Base-by-base conservation (phyloP, 2,113 vertebrate genomes). In the Mustela nigripes region DNA sequence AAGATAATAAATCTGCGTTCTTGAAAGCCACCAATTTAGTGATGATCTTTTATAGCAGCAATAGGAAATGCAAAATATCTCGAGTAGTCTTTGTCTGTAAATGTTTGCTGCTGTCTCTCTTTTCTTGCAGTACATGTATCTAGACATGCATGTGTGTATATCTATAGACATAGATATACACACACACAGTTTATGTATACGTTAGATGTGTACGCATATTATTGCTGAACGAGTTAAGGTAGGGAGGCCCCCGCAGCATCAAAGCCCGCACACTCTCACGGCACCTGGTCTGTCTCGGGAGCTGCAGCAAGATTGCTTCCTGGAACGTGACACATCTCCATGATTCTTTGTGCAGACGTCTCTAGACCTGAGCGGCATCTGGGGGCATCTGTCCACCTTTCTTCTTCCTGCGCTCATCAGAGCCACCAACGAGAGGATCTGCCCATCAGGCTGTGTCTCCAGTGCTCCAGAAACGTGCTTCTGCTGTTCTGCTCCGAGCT, bases 181-280 rank as follows among this genome's bases (percentile, higher is more conserved):
- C 15, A 67, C 6, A 2, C 33, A 67, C 33, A 69, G 16, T n/a
- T 69, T 69, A n/a, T 19, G 0, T 19, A 10, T 69, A 11, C 6
- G 2, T 33, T 67, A 7, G 7, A 33, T 16, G 33, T n/a, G 33
- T 36, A 0, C 18, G 4, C 2, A 0, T 18, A 16, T 48, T 18
- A 8, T 15, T 48, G 31, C 74, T 48, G 24, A 48, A 31, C 3
- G 11, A 48, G 26, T 73, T 22, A 7, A 39, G 42, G 42, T 14
- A 31, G 4, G 26, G 24, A 60, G 11, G 45, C 8, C 26, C 10
- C 11, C 10, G 63, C 11, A 8, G 71, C 28, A 10, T 26, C 39
- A 11, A 8, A 12, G 58, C 62, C 60, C 22, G 1, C 22, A 62
- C 36, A 16, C 12, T n/a, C 22, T 67, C 2, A 1, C 0, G 24